These are phyloP conservation scores for Gymnocheta viridis DNA, from an alignment of 2,888 invertebrate species.

Conservation along the genomic window DNA sequence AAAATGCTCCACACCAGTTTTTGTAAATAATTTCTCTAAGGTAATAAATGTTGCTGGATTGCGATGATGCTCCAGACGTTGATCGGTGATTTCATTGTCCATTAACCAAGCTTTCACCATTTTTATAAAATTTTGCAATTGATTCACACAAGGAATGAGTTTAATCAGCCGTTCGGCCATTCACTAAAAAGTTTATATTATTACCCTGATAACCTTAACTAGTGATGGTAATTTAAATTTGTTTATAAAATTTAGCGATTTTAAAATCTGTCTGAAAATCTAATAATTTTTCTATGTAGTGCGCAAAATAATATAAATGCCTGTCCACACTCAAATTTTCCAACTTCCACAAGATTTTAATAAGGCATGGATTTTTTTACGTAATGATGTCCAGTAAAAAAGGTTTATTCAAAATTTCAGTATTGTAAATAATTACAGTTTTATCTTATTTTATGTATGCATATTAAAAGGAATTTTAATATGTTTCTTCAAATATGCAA, in stretches of 20 bases:
- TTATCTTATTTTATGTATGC: too few relatives aligned
- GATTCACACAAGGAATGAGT: background rate
- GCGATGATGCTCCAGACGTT: slow-evolving; percentile 91
- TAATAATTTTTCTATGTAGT: too few relatives aligned
- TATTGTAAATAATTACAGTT: too few relatives aligned
- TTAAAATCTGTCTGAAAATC: background rate
- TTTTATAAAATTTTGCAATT: slow-evolving; percentile 73
- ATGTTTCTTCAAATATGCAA: too few relatives aligned
- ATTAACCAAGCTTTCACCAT: slow-evolving; percentile 96
- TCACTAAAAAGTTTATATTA: slow-evolving; percentile 51
- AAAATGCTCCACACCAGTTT: slow-evolving; percentile 95
- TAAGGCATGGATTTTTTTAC: too few relatives aligned
- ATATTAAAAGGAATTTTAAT: too few relatives aligned
- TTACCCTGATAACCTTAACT: slow-evolving; percentile 31
- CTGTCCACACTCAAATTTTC: too few relatives aligned
- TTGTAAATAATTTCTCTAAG: slow-evolving; percentile 86
- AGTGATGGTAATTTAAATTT: slow-evolving; percentile 17
- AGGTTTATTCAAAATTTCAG: too few relatives aligned
- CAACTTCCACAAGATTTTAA: too few relatives aligned
- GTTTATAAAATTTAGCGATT: background rate
- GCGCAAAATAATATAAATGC: too few relatives aligned
- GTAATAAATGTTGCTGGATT: slow-evolving; percentile 88
- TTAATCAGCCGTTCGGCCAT: slow-evolving; percentile 2
- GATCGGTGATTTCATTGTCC: slow-evolving; percentile 87
- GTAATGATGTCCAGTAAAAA: too few relatives aligned